phyloP scores from a whole-genome alignment of 1,140 invertebrate species.

The Onthophagus taurus region DNA sequence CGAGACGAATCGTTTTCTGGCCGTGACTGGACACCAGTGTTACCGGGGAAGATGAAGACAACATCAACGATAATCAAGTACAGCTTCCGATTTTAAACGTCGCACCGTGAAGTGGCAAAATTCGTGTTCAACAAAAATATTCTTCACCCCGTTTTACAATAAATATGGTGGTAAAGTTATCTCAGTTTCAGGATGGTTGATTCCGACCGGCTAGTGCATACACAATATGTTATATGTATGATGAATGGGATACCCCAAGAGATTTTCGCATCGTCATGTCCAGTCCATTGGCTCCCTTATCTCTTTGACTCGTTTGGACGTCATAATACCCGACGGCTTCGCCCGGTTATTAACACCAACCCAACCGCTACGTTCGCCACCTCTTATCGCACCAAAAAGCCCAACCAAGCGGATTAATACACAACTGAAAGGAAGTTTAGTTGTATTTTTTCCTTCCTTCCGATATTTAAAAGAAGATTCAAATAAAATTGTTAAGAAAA shows the following conservation, averaged over 20 bases:
- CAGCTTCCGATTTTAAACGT: too few relatives aligned
- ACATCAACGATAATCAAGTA: too few relatives aligned
- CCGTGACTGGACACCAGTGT: too few relatives aligned
- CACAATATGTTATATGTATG: conserved; percentile 11
- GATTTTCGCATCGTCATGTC: conserved; percentile 10
- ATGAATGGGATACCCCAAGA: conserved; percentile 10
- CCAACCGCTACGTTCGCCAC: conserved; percentile 1
- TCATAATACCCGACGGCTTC: conserved; percentile 10
- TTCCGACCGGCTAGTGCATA: conserved; percentile 9
- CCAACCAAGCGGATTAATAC: too few relatives aligned
- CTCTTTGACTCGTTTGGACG: conserved; percentile 8
- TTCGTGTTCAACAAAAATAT: neutral
- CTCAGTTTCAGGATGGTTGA: conserved; percentile 10
- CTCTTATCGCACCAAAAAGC: too few relatives aligned
- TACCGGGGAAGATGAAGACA: too few relatives aligned
- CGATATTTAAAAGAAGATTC: neutral
- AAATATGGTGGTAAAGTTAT: conserved; percentile 2
- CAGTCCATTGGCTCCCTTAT: conserved; percentile 12
- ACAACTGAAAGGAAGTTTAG: too few relatives aligned
- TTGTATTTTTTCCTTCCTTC: neutral
- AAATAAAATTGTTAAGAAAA: too few relatives aligned
- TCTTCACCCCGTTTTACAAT: neutral
- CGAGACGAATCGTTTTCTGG: too few relatives aligned
- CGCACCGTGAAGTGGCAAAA: too few relatives aligned
- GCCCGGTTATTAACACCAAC: conserved; percentile 6